These are phyloP conservation scores for Riparia riparia DNA, from an alignment of 2,113 vertebrate species.

Conservation along the genomic window DNA sequence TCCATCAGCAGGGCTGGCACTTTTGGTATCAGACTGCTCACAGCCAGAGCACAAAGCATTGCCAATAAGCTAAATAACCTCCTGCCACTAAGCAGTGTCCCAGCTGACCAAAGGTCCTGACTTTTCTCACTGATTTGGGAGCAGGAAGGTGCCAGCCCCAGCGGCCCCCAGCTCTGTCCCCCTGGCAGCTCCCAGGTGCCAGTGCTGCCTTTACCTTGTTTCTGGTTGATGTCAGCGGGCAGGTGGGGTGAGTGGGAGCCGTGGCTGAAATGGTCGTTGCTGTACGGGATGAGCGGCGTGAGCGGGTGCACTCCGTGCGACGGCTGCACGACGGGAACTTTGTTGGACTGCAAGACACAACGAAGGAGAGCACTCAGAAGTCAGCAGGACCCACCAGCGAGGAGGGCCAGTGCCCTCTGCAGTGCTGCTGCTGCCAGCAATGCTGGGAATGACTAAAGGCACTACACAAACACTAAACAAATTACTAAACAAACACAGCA, in stretches of 20 bases:
- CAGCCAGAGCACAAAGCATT: background rate
- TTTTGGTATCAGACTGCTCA: background rate
- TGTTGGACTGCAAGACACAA: constrained; percentile 90
- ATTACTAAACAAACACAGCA: background rate
- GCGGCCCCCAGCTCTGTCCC: background rate
- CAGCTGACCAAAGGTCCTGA: background rate
- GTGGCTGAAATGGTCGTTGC: constrained; percentile 95
- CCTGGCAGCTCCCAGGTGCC: background rate
- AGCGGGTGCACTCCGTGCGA: constrained; percentile 93
- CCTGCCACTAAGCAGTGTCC: background rate
- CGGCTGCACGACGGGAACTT: constrained; percentile 93
- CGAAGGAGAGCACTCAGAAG: background rate
- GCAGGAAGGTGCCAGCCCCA: background rate
- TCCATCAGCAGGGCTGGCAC: background rate
- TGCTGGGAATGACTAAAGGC: background rate
- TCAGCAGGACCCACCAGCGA: accelerated
- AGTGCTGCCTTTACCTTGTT: constrained; percentile 84
- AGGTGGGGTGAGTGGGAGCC: constrained; percentile 88
- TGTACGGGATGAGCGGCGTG: constrained; percentile 92
- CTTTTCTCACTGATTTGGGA: background rate
- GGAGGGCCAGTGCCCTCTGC: background rate
- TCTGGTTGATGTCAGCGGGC: constrained; percentile 94
- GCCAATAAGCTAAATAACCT: background rate
- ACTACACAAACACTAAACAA: background rate
- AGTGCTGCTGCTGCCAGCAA: background rate